phyloP scores from a whole-genome alignment of 1,140 invertebrate species.

The Drosophila ironensis region DNA sequence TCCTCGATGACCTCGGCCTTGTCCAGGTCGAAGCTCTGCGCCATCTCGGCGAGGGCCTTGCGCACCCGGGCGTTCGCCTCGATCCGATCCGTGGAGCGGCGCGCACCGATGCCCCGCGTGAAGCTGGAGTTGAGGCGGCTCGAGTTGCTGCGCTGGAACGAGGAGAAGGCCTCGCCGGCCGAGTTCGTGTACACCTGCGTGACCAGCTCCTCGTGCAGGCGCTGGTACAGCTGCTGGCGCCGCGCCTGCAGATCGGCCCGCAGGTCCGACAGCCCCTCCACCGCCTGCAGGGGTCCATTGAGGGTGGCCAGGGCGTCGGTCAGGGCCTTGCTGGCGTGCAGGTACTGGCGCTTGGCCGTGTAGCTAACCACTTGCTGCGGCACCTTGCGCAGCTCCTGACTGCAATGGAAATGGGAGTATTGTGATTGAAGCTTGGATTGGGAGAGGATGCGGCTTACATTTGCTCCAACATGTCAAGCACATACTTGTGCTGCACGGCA shows the following conservation, averaged over 20 bases:
- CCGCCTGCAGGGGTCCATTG: slow-evolving; percentile 88
- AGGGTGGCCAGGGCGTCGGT: slow-evolving; percentile 87
- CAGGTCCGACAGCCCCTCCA: slow-evolving; percentile 92
- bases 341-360: slow-evolving; percentile 89
- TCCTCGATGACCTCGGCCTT: slow-evolving; percentile 85
- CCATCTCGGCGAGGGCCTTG: slow-evolving; percentile 82
- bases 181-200: slow-evolving; percentile 89
- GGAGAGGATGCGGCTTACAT: slow-evolving; percentile 86
- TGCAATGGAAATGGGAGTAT: slow-evolving; percentile 71
- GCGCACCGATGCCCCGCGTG: slow-evolving; percentile 83
- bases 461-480: slow-evolving; percentile 92
- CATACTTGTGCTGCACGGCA: slow-evolving; percentile 95
- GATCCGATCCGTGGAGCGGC: slow-evolving; percentile 83
- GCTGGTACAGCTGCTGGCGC: slow-evolving; percentile 88
- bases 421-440: not conserved
- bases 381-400: slow-evolving; percentile 90
- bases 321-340: slow-evolving; percentile 92
- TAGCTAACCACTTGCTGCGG: slow-evolving; percentile 88
- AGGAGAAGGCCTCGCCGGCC: slow-evolving; percentile 83
- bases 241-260: slow-evolving; percentile 87
- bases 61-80: slow-evolving; percentile 81
- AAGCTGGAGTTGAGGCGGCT: slow-evolving; percentile 84
- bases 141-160: slow-evolving; percentile 85
- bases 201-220: slow-evolving; percentile 88
- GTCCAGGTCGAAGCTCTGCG: slow-evolving; percentile 73